Conservation (phyloP, 2,113 vertebrate species). For the Lepus americanus region DNA sequence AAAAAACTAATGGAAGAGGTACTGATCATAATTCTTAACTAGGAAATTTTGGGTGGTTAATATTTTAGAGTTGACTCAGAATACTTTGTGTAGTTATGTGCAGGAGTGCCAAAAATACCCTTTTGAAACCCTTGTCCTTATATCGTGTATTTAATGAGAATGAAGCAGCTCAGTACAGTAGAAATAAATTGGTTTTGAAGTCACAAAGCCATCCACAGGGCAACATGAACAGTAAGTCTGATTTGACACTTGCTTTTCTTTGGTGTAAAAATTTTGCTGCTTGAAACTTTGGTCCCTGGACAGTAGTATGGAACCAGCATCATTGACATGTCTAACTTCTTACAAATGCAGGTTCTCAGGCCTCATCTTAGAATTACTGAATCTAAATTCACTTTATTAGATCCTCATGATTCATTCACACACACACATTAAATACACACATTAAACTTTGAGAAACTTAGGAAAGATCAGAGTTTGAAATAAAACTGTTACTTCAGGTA, state of each 20-base stretch:
- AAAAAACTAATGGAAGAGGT: slow-evolving; percentile 37
- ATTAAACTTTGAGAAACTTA: not conserved
- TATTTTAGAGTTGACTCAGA: slow-evolving; percentile 18
- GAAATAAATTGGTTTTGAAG: not conserved
- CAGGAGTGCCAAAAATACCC: not conserved
- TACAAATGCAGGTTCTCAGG: not conserved
- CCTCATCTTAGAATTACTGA: not conserved
- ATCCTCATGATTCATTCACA: not conserved
- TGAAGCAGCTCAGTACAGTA: not conserved
- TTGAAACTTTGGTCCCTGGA: not conserved
- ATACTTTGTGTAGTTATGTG: slow-evolving; percentile 40
- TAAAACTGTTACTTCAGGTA: not conserved
- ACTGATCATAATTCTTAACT: slow-evolving; percentile 41
- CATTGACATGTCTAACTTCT: not conserved
- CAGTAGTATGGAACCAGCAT: not conserved
- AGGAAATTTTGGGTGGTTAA: not conserved
- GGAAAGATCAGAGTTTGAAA: not conserved
- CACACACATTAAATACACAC: not conserved
- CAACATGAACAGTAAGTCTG: slow-evolving; percentile 8
- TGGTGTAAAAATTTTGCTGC: slow-evolving; percentile 2
- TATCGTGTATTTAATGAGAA: not conserved
- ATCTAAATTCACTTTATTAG: not conserved
- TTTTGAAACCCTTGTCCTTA: not conserved
- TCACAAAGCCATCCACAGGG: slow-evolving; percentile 27
- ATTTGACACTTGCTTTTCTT: slow-evolving; percentile 43